phyloP scores from a whole-genome alignment of 2,888 invertebrate species.

The Melanchra persicariae region DNA sequence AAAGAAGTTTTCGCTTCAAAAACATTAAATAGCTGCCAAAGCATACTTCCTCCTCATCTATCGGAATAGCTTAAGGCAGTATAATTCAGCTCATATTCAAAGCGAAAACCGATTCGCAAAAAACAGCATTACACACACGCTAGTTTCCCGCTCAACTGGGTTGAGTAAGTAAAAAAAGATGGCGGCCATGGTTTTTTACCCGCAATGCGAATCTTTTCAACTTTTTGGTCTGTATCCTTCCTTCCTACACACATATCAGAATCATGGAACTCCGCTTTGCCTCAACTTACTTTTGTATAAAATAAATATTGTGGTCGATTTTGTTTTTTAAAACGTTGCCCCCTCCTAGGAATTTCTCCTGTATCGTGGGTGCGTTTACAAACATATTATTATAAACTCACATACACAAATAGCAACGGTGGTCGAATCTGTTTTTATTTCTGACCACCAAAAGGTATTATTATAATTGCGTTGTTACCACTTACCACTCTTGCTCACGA shows the following conservation, averaged over 20 bases:
- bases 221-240: constrained; percentile 14
- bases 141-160: constrained; percentile 33
- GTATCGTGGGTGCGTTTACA: too few relatives aligned
- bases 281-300: neutral
- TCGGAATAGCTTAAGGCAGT: constrained; percentile 13
- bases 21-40: neutral
- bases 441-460: neutral
- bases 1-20: too few relatives aligned
- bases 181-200: constrained; percentile 38
- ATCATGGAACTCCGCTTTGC: neutral
- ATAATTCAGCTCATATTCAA: constrained; percentile 11
- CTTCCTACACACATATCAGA: neutral
- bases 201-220: constrained; percentile 55
- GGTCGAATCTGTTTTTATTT: neutral
- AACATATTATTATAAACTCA: too few relatives aligned
- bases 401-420: too few relatives aligned
- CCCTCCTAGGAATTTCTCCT: too few relatives aligned
- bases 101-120: constrained; percentile 20
- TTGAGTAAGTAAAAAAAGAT: constrained; percentile 38
- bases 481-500: neutral
- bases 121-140: constrained; percentile 15
- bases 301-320: too few relatives aligned
- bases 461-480: neutral
- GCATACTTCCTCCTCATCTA: neutral
- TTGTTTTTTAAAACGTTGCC: too few relatives aligned